phyloP scores from a whole-genome alignment of 2,113 vertebrate species.

The Odocoileus virginianus region DNA sequence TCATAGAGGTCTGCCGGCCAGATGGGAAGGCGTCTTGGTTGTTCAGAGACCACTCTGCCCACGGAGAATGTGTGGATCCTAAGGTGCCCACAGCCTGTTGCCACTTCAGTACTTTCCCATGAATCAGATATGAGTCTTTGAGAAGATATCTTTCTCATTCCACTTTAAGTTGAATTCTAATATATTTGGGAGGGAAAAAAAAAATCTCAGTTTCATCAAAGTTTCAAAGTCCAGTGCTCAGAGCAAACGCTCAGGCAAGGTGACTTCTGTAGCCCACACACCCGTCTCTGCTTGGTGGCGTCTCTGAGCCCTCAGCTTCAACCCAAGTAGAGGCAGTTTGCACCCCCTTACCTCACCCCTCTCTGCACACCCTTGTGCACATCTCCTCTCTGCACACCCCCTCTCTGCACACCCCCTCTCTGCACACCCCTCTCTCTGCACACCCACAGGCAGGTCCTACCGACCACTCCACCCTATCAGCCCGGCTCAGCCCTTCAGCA shows the following conservation, averaged over 20 bases:
- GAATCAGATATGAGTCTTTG: neutral
- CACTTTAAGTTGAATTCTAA: neutral
- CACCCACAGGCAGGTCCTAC: neutral
- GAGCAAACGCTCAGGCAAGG: neutral
- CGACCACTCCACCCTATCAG: too few relatives aligned
- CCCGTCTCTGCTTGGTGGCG: neutral
- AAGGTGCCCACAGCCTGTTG: neutral
- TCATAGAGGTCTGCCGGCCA: accelerated
- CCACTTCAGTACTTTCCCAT: neutral
- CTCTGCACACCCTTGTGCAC: neutral
- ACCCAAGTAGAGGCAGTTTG: neutral
- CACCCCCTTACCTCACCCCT: neutral
- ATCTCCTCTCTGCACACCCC: too few relatives aligned
- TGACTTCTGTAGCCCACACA: neutral
- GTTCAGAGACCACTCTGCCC: too few relatives aligned
- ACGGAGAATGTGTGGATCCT: neutral
- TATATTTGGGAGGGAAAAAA: neutral
- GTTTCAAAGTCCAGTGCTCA: neutral
- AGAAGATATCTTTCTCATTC: neutral
- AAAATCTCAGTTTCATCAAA: neutral
- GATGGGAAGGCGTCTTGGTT: neutral
- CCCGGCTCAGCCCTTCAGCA: neutral
- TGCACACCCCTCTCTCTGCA: too few relatives aligned
- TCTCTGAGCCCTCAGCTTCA: neutral
- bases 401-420: accelerated